Percentiles rank a stretch among this genome's conserved stretches.
Evolutionary conservation across 2,888 invertebrate species (phyloP).

Genomic region (Drosophila birchii): DNA sequence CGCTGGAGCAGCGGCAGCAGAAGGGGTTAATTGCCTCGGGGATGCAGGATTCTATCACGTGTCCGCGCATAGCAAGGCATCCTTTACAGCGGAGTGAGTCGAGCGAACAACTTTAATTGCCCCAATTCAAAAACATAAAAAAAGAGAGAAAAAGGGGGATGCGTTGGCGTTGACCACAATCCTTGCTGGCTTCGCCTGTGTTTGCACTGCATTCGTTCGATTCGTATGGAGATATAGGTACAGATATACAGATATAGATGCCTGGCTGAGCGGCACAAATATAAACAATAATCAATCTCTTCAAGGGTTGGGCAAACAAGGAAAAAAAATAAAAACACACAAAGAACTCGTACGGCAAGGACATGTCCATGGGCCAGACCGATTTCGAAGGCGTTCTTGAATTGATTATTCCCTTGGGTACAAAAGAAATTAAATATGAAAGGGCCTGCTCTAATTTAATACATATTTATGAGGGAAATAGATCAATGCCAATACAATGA

Average conservation of each 20-base stretch:
- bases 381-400: slow-evolving; percentile 72
- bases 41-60: slow-evolving; percentile 64
- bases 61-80: slow-evolving; percentile 48
- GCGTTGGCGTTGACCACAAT: slow-evolving; percentile 74
- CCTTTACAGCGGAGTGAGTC: slow-evolving; percentile 64
- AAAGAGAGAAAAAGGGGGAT: slow-evolving; percentile 48
- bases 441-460: slow-evolving; percentile 62
- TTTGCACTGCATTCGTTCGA: slow-evolving; percentile 70
- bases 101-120: slow-evolving; percentile 76
- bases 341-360: slow-evolving; percentile 65
- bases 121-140: slow-evolving; percentile 73
- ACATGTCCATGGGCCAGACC: slow-evolving; percentile 63
- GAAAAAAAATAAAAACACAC: slow-evolving; percentile 49
- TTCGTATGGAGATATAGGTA: slow-evolving; percentile 38
- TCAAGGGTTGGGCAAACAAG: slow-evolving; percentile 78
- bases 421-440: slow-evolving; percentile 32
- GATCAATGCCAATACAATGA: slow-evolving; percentile 57
- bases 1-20: slow-evolving; percentile 41
- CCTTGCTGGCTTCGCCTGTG: slow-evolving; percentile 55
- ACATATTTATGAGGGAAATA: slow-evolving; percentile 74
- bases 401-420: slow-evolving; percentile 74
- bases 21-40: slow-evolving; percentile 71
- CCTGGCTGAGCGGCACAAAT: slow-evolving; percentile 58
- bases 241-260: slow-evolving; percentile 27
- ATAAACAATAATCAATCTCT: slow-evolving; percentile 83